phyloP scores from a whole-genome alignment of 1,140 invertebrate genomes.

The Scaptomyza pallida region DNA sequence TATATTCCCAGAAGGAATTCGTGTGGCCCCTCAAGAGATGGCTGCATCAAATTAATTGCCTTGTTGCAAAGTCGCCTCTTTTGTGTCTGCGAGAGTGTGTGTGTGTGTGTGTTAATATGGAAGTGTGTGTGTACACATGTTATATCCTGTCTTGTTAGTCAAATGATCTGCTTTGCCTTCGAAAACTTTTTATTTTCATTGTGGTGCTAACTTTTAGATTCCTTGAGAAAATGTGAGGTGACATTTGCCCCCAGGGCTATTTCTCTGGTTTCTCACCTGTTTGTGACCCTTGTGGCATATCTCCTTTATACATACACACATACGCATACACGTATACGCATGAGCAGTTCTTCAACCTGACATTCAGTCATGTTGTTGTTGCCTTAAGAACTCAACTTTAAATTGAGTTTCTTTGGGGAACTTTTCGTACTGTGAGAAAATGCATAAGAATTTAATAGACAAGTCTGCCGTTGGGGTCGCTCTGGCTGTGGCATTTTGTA shows the following conservation, averaged over 20 bases:
- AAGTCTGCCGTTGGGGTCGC: conserved; percentile 40
- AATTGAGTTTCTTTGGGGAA: conserved; percentile 58
- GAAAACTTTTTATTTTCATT: conserved; percentile 55
- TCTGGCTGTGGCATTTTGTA: conserved; percentile 17
- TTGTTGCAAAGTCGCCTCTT: conserved; percentile 31
- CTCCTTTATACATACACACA: conserved; percentile 5
- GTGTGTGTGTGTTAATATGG: not conserved
- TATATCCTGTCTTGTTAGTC: conserved; percentile 18
- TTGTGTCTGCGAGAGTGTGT: not conserved
- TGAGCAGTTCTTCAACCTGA: conserved; percentile 56
- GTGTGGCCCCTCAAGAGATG: conserved; percentile 46
- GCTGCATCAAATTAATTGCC: conserved; percentile 72
- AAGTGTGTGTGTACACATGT: conserved; percentile 14
- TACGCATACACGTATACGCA: conserved; percentile 1
- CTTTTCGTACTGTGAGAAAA: conserved; percentile 25
- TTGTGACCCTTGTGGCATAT: conserved; percentile 11
- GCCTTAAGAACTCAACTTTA: conserved; percentile 58
- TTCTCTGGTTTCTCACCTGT: conserved; percentile 21
- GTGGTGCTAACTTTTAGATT: conserved; percentile 26
- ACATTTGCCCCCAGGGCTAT: conserved; percentile 6
- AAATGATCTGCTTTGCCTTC: conserved; percentile 9
- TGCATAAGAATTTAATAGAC: conserved; percentile 53
- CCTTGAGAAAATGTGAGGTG: conserved; percentile 10
- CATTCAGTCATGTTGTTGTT: conserved; percentile 48
- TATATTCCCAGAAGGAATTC: conserved; percentile 26